Conservation (phyloP, 2,113 vertebrate species). For the Aptenodytes patagonicus region DNA sequence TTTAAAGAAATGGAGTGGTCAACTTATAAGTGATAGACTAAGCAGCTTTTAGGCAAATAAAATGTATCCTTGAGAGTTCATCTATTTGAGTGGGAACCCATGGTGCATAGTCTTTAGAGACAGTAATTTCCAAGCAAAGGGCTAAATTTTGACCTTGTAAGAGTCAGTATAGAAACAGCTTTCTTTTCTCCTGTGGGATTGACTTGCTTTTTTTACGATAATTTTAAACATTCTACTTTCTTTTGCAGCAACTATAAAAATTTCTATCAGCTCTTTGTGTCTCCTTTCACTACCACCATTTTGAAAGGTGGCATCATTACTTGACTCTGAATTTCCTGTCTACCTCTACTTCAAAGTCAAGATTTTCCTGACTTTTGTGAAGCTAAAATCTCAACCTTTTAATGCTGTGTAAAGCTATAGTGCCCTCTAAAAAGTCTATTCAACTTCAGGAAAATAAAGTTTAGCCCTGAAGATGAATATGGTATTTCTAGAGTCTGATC, state of each 20-base stretch:
- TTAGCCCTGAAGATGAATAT: not conserved
- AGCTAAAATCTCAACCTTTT: not conserved
- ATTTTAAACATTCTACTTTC: not conserved
- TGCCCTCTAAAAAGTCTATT: not conserved
- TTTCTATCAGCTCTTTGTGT: not conserved
- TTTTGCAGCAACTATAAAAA: not conserved
- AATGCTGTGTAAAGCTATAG: not conserved
- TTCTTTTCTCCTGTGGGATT: not conserved
- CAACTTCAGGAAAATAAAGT: not conserved
- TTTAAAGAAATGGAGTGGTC: not conserved
- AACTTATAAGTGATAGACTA: not conserved
- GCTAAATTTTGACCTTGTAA: not conserved
- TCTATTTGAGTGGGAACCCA: not conserved
- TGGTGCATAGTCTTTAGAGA: not conserved
- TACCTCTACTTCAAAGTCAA: not conserved
- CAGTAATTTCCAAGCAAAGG: not conserved
- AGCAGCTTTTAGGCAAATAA: not conserved
- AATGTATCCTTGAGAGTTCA: not conserved
- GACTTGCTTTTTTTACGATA: not conserved
- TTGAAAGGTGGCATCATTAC: not conserved
- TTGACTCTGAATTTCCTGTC: not conserved
- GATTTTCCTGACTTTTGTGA: not conserved
- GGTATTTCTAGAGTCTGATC: not conserved
- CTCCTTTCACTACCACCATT: not conserved
- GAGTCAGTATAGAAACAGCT: not conserved